Evolutionary conservation across 2,888 invertebrate genomes (phyloP), one percentile per base, ranked within the genome.

Genomic region (Periphyllus acericola): DNA sequence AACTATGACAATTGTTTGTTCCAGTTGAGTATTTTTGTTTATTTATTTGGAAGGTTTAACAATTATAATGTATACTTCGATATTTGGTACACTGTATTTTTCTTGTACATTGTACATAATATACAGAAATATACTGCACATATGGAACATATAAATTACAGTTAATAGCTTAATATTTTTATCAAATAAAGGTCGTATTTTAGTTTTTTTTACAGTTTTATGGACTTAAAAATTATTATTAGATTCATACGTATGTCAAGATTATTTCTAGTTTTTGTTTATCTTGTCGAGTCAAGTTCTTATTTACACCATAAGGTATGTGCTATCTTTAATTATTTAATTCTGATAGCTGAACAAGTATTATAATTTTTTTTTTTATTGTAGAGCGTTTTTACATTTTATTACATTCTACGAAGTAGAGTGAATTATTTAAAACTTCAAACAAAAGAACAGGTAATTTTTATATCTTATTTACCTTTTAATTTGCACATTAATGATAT

Each of bases 371-470:
- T 60, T 3, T 86, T 87, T 74, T 9, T 8, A 32, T 87, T 80
- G 55, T 72, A 87, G 87, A 87, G 87, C 46, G 79, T 78, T 72
- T 72, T 66, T 52, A 80, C 74, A 40, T 87, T 74, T 60, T 81
- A 81, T 80, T 46, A 74, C 17, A 81, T 87, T 74, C 34, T 87
- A 80, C 79, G 80, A 21, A 80, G 32, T 32, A 72, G 87, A 81
- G n/a, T 80, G 55, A 79, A 79, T 80, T 87, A 40, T 55, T 21
- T 80, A 32, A 87, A 21, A 21, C 55, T 74, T 46, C 79, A 80
- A 80, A 74, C 80, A 11, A 87, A 80, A 87, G 80, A 87, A 40
- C 87, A 87, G 80, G 87, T 87, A 72, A 84, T 25, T 76, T 46
- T 46, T 72, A 9, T 46, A 46, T 46, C 9, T 46, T 46, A 9